Conservation (phyloP, 1,140 invertebrate genomes). For the Eumaeus atala region DNA sequence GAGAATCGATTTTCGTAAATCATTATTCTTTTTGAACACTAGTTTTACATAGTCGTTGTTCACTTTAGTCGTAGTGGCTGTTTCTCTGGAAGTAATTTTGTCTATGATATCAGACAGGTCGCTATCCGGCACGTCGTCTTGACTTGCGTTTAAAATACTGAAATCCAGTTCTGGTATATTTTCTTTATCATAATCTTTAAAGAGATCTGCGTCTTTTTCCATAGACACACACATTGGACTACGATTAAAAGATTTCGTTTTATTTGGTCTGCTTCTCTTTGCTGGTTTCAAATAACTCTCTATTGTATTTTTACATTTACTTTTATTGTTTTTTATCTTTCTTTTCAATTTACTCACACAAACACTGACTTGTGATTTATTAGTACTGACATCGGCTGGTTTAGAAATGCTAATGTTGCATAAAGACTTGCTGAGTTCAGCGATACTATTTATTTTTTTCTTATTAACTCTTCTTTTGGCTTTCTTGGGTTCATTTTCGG, state of each 20-base stretch:
- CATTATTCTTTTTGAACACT: conserved; percentile 50
- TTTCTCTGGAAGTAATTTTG: conserved; percentile 66
- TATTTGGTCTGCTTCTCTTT: conserved; percentile 35
- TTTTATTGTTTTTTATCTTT: conserved; percentile 43
- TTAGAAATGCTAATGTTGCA: conserved; percentile 44
- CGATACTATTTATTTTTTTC: conserved; percentile 38
- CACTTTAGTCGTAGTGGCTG: conserved; percentile 45
- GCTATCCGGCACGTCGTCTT: conserved; percentile 62
- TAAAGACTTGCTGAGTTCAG: conserved; percentile 40
- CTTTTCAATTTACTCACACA: conserved; percentile 50
- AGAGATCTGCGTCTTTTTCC: conserved; percentile 16
- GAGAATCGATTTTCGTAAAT: conserved; percentile 32
- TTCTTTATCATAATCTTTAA: conserved; percentile 27
- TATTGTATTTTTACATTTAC: conserved; percentile 44
- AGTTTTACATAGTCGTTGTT: conserved; percentile 53
- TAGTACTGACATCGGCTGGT: conserved; percentile 36
- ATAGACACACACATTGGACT: conserved; percentile 39
- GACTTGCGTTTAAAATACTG: conserved; percentile 56
- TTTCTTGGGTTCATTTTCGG: conserved; percentile 45
- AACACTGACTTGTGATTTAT: conserved; percentile 45
- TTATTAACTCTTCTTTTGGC: conserved; percentile 57
- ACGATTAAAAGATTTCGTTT: conserved; percentile 25
- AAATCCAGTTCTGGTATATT: conserved; percentile 23
- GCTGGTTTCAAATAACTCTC: conserved; percentile 51
- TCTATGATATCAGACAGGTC: conserved; percentile 78